These are phyloP conservation scores for Matsumurasca onukii DNA, from an alignment of 1,140 invertebrate species.

Conservation along the genomic window DNA sequence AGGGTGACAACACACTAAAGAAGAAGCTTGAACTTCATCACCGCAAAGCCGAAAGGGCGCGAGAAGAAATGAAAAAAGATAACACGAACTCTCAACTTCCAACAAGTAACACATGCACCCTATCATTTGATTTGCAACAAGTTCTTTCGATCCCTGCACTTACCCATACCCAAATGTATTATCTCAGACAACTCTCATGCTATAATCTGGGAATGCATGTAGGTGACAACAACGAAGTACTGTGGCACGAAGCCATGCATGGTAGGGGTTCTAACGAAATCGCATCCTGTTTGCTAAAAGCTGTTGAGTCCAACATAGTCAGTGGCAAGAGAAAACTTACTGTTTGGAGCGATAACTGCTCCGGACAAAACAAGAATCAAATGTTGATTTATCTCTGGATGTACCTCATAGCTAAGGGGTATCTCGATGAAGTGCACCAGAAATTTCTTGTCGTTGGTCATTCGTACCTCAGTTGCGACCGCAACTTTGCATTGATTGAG, in stretches of 20 bases:
- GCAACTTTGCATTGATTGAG: constrained; percentile 32
- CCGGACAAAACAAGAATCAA: too few relatives aligned
- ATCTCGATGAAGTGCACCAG: constrained; percentile 22
- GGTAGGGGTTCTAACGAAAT: constrained; percentile 32
- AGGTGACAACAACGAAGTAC: constrained; percentile 30
- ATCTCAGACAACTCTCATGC: constrained; percentile 35
- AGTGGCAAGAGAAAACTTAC: constrained; percentile 13
- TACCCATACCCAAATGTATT: constrained; percentile 30
- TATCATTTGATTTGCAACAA: constrained; percentile 33
- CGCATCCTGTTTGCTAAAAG: constrained; percentile 27
- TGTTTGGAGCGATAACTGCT: constrained; percentile 23
- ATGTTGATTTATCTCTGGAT: too few relatives aligned
- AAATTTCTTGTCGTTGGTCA: constrained; percentile 18
- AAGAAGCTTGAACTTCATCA: too few relatives aligned
- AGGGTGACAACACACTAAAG: too few relatives aligned
- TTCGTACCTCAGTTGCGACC: constrained; percentile 22
- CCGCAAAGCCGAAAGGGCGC: not conserved
- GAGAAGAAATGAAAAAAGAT: constrained; percentile 25
- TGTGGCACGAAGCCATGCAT: constrained; percentile 37
- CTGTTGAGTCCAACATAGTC: not conserved
- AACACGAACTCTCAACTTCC: not conserved
- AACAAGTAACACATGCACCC: constrained; percentile 24
- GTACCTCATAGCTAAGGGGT: too few relatives aligned
- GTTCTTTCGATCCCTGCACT: constrained; percentile 28
- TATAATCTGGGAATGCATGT: constrained; percentile 36